A percentile compares a stretch with the other conserved stretches of the same genome.
Evolutionary conservation across 2,888 invertebrate species (phyloP).

Genomic region (Melolontha melolontha): DNA sequence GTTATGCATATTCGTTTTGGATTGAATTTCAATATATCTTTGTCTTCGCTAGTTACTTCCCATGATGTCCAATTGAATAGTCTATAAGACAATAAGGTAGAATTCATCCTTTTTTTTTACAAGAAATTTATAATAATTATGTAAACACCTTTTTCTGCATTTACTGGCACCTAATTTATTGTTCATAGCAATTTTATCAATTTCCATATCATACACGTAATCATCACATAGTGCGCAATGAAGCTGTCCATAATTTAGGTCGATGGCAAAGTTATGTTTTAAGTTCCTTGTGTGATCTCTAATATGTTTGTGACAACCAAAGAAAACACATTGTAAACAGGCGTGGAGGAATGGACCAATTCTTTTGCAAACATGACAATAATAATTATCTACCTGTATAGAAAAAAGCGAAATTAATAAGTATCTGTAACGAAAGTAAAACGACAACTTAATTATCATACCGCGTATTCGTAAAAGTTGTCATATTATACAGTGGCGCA

Average conservation of each 20-base stretch:
- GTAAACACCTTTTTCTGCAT: conserved; percentile 58
- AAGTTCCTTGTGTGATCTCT: conserved; percentile 85
- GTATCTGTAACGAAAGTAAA: no score
- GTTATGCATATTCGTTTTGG: conserved; percentile 83
- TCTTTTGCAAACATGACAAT: conserved; percentile 84
- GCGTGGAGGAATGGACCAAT: conserved; percentile 85
- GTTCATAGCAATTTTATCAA: conserved; percentile 59
- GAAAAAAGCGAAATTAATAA: conserved; percentile 14
- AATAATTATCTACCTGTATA: conserved; percentile 49
- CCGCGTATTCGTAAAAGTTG: not conserved
- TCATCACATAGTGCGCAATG: conserved; percentile 92
- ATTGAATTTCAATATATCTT: conserved; percentile 79
- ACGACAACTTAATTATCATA: not conserved
- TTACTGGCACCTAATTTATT: conserved; percentile 60
- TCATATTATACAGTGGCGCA: not conserved
- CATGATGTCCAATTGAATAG: conserved; percentile 75
- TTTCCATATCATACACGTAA: conserved; percentile 78
- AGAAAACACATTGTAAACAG: conserved; percentile 91
- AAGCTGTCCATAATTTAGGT: conserved; percentile 88
- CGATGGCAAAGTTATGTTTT: conserved; percentile 88
- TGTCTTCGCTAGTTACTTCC: conserved; percentile 83
- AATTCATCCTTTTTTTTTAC: not conserved
- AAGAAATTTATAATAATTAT: not conserved
- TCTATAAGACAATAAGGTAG: conserved; percentile 44
- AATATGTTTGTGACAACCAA: conserved; percentile 93